Base-by-base conservation (phyloP, 2,113 vertebrate genomes). In the Lepus americanus region DNA sequence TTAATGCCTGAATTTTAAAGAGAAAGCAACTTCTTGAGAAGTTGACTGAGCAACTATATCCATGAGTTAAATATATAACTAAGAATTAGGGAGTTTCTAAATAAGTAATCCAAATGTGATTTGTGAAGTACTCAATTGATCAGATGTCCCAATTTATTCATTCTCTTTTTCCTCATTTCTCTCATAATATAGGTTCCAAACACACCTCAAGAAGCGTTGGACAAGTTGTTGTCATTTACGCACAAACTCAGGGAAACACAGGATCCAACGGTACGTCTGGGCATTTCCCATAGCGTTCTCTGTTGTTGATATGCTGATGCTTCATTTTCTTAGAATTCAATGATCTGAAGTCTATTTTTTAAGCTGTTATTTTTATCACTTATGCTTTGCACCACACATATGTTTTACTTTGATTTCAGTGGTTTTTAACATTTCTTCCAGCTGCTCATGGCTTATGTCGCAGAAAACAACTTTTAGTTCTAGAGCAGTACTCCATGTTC, bases 231-330 rank as follows among this genome's bases (percentile, higher is more conserved):
- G 83, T 98, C 98, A n/a, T 98, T 99, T 95, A 99, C 99, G 10
- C 99, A 99, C 97, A 99, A 97, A 81, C 99, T 99, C 90, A 99
- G 99, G 76, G 97, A 98, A 88, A 99, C 99, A 63, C 99, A 98
- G 29, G 99, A 99, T 78, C 95, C 99, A 44, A 99, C 99, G 0
- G 99, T 99, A 94, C 99, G 99, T 96, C 27, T 5, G 36, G 51
- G 78, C 12, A 73, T 69, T 95, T 90, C 6, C 22, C n/a, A 66
- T 80, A 64, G 87, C 6, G 27, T 91, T 20, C 92, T 87, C 94
- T 33, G 3, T 94, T 87, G 59, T 63, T 90, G 36, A 94, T 44
- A 39, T 82, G 63, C 31, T 90, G 33, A 31, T 95, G 39, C 10
- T 33, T 89, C 96, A 53, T 87, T 12, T 95, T 69, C 64, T 78